Evolutionary conservation across 2,797 vertebrate species (phyloP).

Genomic region (Xenopus petersii): DNA sequence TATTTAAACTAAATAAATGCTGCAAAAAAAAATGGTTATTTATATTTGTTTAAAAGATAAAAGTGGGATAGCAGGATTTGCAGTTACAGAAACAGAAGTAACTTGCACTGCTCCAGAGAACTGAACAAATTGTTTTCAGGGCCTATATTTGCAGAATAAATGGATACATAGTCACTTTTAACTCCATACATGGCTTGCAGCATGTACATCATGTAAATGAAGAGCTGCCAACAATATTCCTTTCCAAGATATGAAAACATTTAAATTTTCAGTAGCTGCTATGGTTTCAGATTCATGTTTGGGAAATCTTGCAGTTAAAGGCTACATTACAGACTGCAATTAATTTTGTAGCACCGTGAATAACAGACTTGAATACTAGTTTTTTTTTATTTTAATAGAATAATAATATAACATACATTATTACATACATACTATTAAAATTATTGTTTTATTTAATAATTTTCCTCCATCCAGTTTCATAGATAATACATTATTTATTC

Average conservation of each 20-base stretch:
- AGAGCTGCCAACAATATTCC: constrained; percentile 13
- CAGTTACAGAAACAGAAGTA: too few relatives aligned
- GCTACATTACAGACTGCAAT: constrained; percentile 41
- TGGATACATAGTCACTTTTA: constrained; percentile 36
- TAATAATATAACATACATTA: not conserved
- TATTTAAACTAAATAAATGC: too few relatives aligned
- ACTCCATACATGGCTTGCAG: constrained; percentile 37
- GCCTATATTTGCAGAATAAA: not conserved
- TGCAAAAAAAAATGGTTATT: too few relatives aligned
- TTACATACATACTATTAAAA: not conserved
- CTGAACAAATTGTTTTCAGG: too few relatives aligned
- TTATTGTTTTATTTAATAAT: not conserved
- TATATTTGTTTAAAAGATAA: too few relatives aligned
- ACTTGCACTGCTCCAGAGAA: too few relatives aligned
- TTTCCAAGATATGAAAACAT: constrained; percentile 33
- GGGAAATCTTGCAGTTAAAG: constrained; percentile 41
- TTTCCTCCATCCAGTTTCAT: constrained; percentile 7
- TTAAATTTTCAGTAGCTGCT: constrained; percentile 28
- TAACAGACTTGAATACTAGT: constrained; percentile 36
- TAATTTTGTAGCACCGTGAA: constrained; percentile 41
- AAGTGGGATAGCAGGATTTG: too few relatives aligned
- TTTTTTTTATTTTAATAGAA: not conserved
- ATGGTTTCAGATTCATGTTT: constrained; percentile 23
- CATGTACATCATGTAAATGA: constrained; percentile 39
- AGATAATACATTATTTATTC: not conserved